Conservation (phyloP, 2,797 vertebrate species). For the Pipistrellus pygmaeus region DNA sequence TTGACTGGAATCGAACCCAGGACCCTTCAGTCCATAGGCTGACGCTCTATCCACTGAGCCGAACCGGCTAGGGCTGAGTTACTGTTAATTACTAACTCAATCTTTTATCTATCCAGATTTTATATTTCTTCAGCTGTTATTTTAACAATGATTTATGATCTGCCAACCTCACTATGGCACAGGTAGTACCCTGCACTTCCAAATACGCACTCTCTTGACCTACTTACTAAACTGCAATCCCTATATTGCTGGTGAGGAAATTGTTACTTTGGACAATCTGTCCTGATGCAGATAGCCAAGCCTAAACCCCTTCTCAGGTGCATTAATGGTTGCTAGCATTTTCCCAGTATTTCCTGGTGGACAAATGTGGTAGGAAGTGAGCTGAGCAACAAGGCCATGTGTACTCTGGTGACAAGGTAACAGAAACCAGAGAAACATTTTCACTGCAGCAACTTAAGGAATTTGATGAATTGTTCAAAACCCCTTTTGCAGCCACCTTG, state of each 20-base stretch:
- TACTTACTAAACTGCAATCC: background rate
- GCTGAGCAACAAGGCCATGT: background rate
- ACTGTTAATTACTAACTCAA: background rate
- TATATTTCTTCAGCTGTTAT: slow-evolving; percentile 4
- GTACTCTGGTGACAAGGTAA: background rate
- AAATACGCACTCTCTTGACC: background rate
- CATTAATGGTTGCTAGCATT: background rate
- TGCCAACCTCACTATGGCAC: background rate
- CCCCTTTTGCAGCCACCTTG: background rate
- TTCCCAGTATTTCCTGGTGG: background rate
- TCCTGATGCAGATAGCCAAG: background rate
- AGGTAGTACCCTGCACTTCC: background rate
- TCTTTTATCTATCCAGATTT: background rate
- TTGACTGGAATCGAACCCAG: no score
- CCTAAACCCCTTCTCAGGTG: background rate
- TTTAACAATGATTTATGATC: background rate
- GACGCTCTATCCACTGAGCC: no score
- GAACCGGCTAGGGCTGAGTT: no score
- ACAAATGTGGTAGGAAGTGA: background rate
- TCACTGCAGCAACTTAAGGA: background rate
- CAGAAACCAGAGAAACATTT: background rate
- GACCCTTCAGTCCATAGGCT: no score
- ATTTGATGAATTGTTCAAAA: background rate
- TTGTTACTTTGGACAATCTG: background rate
- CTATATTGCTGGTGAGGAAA: background rate